Evolutionary conservation across 2,113 vertebrate genomes (phyloP), one percentile per base, ranked within the genome.

Genomic region (Natator depressus): DNA sequence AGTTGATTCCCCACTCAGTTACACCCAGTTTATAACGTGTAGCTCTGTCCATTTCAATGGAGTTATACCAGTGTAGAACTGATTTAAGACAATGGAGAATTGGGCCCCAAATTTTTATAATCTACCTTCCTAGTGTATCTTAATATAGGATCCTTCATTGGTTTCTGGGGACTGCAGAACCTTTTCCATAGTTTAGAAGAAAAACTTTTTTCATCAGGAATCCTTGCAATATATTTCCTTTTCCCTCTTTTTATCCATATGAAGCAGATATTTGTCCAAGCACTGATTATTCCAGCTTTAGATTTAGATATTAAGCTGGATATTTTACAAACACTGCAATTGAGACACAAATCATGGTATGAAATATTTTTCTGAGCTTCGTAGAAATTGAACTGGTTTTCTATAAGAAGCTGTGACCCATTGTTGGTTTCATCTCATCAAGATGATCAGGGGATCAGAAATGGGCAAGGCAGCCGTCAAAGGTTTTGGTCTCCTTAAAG

Each of bases 151-250:
- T 88, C 82, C 95, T 87, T 94, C 94, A 90, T 95, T 89, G 55
- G 3, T 89, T 97, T 94, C 89, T 89, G 35, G 62, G 62, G 17
- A 69, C 16, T 69, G 14, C 35, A 35, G 31, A 69, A 87, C 80
- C n/a, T 62, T 93, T 96, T 93, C 88, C 95, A 95, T 95, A 95
- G 93, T 89, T 91, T 96, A 94, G 84, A 97, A 96, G 95, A 97
- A 95, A 96, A 96, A 95, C 93, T 95, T 88, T 88, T 96, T 96
- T 85, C 75, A 85, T 94, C 92, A 93, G 85, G 85, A 91, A 97
- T 86, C 82, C 90, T 91, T 92, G 78, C 55, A 85, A 89, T 91
- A 93, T 95, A 93, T 94, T 93, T 96, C 95, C 91, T 94, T 94
- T 96, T 85, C 96, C 97, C 35, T 42, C 62, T 20, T n/a, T 69